Evolutionary conservation across 2,113 vertebrate genomes (phyloP).

Genomic region (Psilopogon haemacephalus): DNA sequence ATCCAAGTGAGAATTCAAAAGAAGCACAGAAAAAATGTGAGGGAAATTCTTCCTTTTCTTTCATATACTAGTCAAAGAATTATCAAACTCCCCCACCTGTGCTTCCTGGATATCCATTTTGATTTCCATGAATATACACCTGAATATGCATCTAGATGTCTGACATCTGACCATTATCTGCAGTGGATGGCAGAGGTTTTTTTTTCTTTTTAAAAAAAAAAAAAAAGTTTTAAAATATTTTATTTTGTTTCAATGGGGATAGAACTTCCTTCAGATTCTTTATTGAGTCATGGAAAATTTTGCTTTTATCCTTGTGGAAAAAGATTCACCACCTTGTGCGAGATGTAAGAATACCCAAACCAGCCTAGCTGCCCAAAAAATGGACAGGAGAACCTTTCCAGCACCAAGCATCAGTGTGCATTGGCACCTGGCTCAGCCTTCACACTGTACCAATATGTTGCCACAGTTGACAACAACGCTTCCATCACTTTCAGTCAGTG

Average conservation of each 20-base stretch:
- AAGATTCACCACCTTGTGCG: not conserved
- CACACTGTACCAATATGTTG: fast-evolving
- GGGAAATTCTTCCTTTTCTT: not conserved
- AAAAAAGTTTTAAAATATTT: too few relatives aligned
- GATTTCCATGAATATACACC: not conserved
- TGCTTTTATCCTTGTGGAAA: not conserved
- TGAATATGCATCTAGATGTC: not conserved
- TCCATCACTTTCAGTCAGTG: fast-evolving
- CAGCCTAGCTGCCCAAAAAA: not conserved
- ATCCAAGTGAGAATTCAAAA: not conserved
- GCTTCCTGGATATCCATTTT: not conserved
- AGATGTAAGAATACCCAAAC: not conserved
- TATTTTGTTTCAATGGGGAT: not conserved
- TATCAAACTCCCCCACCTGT: fast-evolving
- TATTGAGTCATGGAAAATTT: not conserved
- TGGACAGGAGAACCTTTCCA: not conserved
- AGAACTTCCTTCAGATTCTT: not conserved
- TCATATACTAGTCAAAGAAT: not conserved
- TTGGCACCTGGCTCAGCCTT: not conserved
- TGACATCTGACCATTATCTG: not conserved
- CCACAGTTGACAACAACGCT: not conserved
- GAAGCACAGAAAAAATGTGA: not conserved
- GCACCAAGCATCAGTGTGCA: not conserved
- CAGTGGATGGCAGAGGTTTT: fast-evolving
- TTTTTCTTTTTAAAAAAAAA: not conserved